Evolutionary conservation across 2,888 invertebrate species (phyloP).

Genomic region (Hydropsyche betteni): DNA sequence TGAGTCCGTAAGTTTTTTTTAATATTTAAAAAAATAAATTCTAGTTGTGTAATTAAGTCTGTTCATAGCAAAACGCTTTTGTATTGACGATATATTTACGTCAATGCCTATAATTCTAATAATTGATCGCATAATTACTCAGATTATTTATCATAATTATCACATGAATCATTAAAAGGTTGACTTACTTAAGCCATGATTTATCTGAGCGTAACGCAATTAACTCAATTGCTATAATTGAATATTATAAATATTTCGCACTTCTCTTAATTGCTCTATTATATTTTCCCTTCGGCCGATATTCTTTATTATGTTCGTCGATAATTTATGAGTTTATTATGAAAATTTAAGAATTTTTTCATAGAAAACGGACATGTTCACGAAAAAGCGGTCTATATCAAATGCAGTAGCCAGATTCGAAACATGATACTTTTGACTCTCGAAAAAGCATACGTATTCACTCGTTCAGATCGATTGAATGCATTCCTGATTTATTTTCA

Average conservation of each 20-base stretch:
- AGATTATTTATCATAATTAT: no score
- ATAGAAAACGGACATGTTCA: conserved; percentile 7
- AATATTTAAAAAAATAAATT: no score
- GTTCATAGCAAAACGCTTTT: no score
- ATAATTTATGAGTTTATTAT: background rate
- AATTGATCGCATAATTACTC: no score
- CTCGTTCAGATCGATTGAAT: background rate
- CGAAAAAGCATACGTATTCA: conserved; percentile 2
- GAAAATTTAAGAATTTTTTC: background rate
- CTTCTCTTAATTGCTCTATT: background rate
- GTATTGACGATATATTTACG: no score
- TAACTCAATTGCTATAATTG: background rate
- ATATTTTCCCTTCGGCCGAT: background rate
- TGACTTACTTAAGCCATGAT: no score
- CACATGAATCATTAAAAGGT: no score
- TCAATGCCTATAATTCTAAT: no score
- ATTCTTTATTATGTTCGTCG: background rate
- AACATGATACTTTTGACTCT: conserved; percentile 28
- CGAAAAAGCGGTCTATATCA: conserved; percentile 2
- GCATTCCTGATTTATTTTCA: conserved; percentile 17
- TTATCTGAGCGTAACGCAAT: no score
- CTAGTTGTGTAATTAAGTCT: no score
- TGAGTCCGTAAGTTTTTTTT: no score
- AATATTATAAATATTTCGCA: background rate
- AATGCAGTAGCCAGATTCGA: conserved; percentile 29